These are phyloP conservation scores for Myiotriccus ornatus DNA, from an alignment of 2,797 vertebrate genomes.

Conservation along the genomic window DNA sequence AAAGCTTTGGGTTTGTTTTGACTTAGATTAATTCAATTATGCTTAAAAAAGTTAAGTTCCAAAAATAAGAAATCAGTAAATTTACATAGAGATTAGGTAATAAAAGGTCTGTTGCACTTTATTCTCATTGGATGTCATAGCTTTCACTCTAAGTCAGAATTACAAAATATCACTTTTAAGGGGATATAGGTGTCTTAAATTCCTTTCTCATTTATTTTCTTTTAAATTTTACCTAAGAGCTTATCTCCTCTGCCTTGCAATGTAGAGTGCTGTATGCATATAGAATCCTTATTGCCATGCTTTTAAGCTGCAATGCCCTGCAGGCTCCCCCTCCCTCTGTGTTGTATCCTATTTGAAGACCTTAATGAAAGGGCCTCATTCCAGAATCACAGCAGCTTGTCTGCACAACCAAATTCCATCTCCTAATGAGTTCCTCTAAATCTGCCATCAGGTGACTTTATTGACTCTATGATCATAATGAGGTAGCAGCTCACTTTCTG, in stretches of 20 bases:
- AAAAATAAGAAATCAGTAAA: conserved; percentile 20
- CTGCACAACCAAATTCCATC: conserved; percentile 67
- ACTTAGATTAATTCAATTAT: conserved; percentile 45
- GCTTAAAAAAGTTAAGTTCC: not conserved
- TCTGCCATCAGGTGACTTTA: conserved; percentile 79
- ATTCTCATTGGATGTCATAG: not conserved
- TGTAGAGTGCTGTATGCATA: not conserved
- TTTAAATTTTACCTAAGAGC: conserved; percentile 6
- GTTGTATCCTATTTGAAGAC: conserved; percentile 68
- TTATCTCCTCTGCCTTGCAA: not conserved
- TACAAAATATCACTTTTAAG: conserved; percentile 23
- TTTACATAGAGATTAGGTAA: conserved; percentile 53
- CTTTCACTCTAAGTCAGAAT: conserved; percentile 2
- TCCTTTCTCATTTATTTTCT: conserved; percentile 22
- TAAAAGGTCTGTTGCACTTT: conserved; percentile 32
- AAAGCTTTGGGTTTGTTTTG: not conserved
- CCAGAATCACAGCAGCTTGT: conserved; percentile 65
- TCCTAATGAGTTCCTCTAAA: conserved; percentile 79
- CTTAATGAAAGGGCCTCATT: conserved; percentile 69
- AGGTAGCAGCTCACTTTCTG: conserved; percentile 70
- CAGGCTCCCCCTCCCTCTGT: conserved; percentile 33
- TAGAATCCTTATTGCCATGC: not conserved
- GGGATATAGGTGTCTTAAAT: not conserved
- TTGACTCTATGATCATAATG: conserved; percentile 77
- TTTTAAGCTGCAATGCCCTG: conserved; percentile 29